Evolutionary conservation across 2,113 vertebrate species (phyloP).

Genomic region (Xyliphius kryptos): DNA sequence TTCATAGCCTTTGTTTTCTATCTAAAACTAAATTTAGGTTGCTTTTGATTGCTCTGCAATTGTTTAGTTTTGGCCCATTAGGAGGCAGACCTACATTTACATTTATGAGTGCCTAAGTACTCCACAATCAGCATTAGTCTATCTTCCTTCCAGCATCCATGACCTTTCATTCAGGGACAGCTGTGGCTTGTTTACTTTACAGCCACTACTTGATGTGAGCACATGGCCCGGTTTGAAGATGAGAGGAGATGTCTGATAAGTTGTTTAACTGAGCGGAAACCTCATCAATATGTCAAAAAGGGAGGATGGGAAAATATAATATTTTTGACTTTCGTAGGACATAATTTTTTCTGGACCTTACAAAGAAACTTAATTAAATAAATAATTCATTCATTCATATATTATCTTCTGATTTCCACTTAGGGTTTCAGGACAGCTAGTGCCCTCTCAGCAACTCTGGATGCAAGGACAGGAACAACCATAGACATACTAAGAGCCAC

Average conservation of each 20-base stretch:
- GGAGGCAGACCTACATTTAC: constrained; percentile 5
- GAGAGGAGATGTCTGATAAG: constrained; percentile 26
- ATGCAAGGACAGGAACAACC: too few species aligned
- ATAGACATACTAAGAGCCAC: too few species aligned
- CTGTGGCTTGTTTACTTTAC: constrained; percentile 24
- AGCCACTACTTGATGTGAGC: not conserved
- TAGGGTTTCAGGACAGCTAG: too few species aligned
- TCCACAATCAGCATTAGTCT: constrained; percentile 11
- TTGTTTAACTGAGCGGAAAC: constrained; percentile 34
- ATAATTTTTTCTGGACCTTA: too few species aligned
- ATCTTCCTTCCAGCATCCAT: constrained; percentile 2
- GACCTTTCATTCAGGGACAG: constrained; percentile 19
- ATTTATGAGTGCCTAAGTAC: constrained; percentile 2
- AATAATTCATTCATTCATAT: too few species aligned
- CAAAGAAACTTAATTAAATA: too few species aligned
- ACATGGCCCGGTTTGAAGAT: constrained; percentile 10
- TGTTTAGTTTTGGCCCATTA: constrained; percentile 33
- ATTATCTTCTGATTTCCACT: too few species aligned
- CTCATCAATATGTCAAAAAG: constrained; percentile 36
- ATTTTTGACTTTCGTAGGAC: too few species aligned
- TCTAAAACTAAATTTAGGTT: constrained; percentile 3
- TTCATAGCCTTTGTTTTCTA: not conserved
- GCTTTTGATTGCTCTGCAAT: constrained; percentile 3
- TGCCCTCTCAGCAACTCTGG: too few species aligned
- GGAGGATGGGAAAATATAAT: too few species aligned